A percentile compares a stretch with the other conserved stretches of the same genome.
Evolutionary conservation across 1,140 invertebrate species (phyloP).

Genomic region (Chironomus striatipennis): DNA sequence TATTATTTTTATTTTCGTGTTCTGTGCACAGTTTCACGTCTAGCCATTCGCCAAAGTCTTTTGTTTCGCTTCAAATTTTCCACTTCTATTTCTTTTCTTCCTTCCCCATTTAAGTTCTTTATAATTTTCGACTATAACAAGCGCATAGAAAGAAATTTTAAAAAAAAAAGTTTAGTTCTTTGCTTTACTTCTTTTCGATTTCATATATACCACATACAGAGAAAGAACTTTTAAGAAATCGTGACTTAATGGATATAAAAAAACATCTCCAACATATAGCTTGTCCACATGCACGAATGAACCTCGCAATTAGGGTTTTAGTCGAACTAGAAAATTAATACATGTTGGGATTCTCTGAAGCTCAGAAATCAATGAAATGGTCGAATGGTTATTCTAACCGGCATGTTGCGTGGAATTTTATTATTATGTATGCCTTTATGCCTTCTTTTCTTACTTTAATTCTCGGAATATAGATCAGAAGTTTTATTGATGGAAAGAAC

Average conservation of each 20-base stretch:
- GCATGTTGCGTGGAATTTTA: slow-evolving; percentile 16
- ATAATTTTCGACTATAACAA: too few species aligned
- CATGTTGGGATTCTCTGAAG: neutral
- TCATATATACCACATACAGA: neutral
- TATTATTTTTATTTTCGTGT: neutral
- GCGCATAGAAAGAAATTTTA: neutral
- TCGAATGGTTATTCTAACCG: slow-evolving; percentile 10
- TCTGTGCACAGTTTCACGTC: slow-evolving; percentile 19
- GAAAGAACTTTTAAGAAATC: slow-evolving; percentile 1
- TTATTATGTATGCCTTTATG: neutral
- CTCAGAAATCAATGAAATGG: slow-evolving; percentile 20
- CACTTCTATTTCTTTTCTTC: too few species aligned
- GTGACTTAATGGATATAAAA: neutral
- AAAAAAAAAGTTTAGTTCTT: neutral
- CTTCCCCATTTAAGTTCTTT: too few species aligned
- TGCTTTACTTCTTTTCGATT: neutral
- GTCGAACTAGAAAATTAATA: slow-evolving; percentile 9
- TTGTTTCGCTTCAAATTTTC: neutral
- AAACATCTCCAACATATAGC: neutral
- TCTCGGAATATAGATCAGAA: neutral
- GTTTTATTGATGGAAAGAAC: neutral
- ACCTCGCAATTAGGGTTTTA: neutral
- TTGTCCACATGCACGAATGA: neutral
- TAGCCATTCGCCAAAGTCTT: slow-evolving; percentile 21
- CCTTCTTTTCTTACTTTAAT: neutral